These are phyloP conservation scores for Lasioglossum villosulum DNA, from an alignment of 2,888 invertebrate species.

Conservation along the genomic window DNA sequence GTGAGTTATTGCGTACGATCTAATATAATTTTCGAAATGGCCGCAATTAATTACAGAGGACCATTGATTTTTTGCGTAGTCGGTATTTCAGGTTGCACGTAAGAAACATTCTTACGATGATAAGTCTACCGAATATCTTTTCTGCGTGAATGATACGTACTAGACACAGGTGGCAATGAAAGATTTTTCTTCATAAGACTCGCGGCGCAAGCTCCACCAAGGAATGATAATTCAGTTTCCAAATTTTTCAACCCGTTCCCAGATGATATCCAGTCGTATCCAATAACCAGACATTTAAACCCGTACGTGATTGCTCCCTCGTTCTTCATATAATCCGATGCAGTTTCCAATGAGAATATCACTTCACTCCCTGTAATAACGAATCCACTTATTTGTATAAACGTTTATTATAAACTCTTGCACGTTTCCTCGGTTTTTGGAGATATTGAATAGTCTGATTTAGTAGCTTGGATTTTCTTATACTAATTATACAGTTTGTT, in stretches of 20 bases:
- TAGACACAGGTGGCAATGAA: conserved; percentile 87
- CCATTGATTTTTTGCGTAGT: neutral
- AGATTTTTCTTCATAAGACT: conserved; percentile 94
- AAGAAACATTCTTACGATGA: neutral
- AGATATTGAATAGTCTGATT: neutral
- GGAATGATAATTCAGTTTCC: conserved; percentile 95
- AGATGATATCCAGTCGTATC: conserved; percentile 91
- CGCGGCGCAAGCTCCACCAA: conserved; percentile 96
- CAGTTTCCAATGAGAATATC: conserved; percentile 97
- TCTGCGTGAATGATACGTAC: conserved; percentile 79
- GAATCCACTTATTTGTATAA: neutral
- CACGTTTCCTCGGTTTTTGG: neutral
- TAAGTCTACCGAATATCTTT: neutral
- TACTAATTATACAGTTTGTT: neutral
- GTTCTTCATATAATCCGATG: conserved; percentile 96
- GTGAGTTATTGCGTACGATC: neutral
- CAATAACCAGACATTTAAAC: conserved; percentile 93
- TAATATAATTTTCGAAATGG: neutral
- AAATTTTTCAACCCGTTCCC: conserved; percentile 88
- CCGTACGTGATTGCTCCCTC: conserved; percentile 92
- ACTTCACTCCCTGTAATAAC: conserved; percentile 92
- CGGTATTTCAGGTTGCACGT: neutral
- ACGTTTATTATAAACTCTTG: neutral
- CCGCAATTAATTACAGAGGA: neutral
- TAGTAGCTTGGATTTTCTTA: neutral